Conservation (phyloP, 2,888 invertebrate genomes). For the Stenichneumon culpator region DNA sequence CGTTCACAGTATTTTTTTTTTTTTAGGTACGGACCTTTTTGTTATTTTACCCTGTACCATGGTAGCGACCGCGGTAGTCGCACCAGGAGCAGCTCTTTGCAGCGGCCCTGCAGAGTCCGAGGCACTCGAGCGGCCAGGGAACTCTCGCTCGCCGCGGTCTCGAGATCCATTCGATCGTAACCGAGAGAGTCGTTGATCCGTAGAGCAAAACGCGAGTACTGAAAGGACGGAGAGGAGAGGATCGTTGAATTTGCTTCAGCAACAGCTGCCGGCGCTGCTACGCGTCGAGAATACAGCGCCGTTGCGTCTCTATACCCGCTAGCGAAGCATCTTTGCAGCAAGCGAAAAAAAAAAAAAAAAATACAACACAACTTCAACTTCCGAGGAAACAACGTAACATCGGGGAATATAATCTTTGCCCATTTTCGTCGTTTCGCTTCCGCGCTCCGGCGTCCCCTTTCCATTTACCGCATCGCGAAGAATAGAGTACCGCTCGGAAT, state of each 20-base stretch:
- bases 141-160: slow-evolving; percentile 11
- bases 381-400: slow-evolving; percentile 11
- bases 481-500: slow-evolving; percentile 16
- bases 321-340: background rate
- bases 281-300: slow-evolving; percentile 4
- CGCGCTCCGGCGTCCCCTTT: slow-evolving; percentile 41
- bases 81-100: background rate
- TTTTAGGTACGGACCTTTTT: background rate
- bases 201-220: slow-evolving; percentile 14
- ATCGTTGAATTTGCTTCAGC: slow-evolving; percentile 1
- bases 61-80: background rate
- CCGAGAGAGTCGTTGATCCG: slow-evolving; percentile 47
- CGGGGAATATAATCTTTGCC: background rate
- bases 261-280: slow-evolving; percentile 26
- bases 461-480: background rate
- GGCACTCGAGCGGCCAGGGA: slow-evolving; percentile 46
- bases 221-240: background rate
- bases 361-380: background rate
- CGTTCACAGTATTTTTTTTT: background rate
- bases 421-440: slow-evolving; percentile 41
- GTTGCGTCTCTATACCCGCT: background rate
- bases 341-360: background rate
- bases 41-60: background rate
- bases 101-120: slow-evolving; percentile 34
- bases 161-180: slow-evolving; percentile 15